Conservation (phyloP, 2,888 invertebrate species). For the Dioctria linearis region DNA sequence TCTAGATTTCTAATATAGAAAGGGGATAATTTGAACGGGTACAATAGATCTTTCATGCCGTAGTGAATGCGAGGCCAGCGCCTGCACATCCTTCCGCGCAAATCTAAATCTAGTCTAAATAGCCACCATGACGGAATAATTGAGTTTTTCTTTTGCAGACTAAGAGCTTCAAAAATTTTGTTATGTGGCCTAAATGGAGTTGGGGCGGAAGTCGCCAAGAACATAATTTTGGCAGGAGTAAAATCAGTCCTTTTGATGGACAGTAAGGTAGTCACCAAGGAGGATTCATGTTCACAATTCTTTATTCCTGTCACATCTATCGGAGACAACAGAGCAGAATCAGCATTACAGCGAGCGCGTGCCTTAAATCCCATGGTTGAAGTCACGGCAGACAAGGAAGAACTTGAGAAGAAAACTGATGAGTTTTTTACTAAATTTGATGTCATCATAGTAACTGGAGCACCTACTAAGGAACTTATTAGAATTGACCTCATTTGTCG, state of each 20-base stretch:
- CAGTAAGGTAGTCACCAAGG: constrained; percentile 78
- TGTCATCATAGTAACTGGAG: constrained; percentile 86
- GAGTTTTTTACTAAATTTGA: constrained; percentile 84
- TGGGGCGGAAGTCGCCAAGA: constrained; percentile 97
- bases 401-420: constrained; percentile 78
- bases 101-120: too few relatives aligned
- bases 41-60: too few relatives aligned
- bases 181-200: constrained; percentile 91
- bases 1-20: too few relatives aligned
- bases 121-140: too few relatives aligned
- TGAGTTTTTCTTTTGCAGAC: constrained; percentile 70
- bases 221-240: constrained; percentile 93
- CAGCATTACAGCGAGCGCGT: constrained; percentile 83
- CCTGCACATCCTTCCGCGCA: too few relatives aligned
- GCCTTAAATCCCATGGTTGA: constrained; percentile 95
- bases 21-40: too few relatives aligned
- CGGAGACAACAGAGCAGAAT: constrained; percentile 89
- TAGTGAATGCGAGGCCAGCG: too few relatives aligned
- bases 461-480: constrained; percentile 79
- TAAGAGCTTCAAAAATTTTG: constrained; percentile 88
- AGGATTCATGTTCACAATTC: constrained; percentile 89
- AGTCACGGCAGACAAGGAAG: constrained; percentile 78
- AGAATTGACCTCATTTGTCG: constrained; percentile 85
- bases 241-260: constrained; percentile 91
- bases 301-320: constrained; percentile 80